These are phyloP conservation scores for Microctenopoma lineatum DNA, from an alignment of 2,797 vertebrate genomes.

Conservation along the genomic window DNA sequence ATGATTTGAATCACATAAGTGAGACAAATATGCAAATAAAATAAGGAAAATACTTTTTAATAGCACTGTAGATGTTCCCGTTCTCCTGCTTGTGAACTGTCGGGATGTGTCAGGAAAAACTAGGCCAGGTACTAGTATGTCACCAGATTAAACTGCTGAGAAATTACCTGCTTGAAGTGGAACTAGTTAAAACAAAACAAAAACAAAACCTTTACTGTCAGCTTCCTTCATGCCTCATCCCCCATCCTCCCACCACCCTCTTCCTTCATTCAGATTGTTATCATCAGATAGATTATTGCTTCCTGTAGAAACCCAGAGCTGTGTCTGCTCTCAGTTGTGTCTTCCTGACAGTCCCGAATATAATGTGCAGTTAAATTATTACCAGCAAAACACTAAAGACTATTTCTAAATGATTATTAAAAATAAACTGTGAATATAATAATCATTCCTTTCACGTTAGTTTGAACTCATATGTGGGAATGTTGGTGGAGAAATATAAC, in stretches of 20 bases:
- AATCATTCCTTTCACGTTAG: not conserved
- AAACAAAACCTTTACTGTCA: slow-evolving; percentile 41
- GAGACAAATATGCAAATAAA: too few species aligned
- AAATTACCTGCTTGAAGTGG: slow-evolving; percentile 52
- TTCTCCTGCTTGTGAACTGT: slow-evolving; percentile 36
- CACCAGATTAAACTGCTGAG: slow-evolving; percentile 42
- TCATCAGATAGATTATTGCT: slow-evolving; percentile 76
- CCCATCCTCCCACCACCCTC: slow-evolving; percentile 39
- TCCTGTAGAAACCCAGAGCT: slow-evolving; percentile 73
- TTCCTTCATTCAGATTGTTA: slow-evolving; percentile 72
- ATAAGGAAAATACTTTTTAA: too few species aligned
- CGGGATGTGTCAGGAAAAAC: slow-evolving; percentile 8
- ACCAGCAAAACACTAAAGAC: slow-evolving; percentile 9
- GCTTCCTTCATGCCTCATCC: slow-evolving; percentile 25
- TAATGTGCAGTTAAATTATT: slow-evolving; percentile 39
- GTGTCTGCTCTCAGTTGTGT: slow-evolving; percentile 63
- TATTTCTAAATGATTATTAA: not conserved
- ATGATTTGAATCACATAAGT: too few species aligned
- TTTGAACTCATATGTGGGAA: not conserved
- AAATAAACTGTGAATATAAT: too few species aligned
- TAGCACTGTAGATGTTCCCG: slow-evolving; percentile 10
- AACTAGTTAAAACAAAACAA: slow-evolving; percentile 46
- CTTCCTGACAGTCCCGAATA: slow-evolving; percentile 49
- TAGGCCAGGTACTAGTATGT: too few species aligned
- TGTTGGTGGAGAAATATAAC: not conserved